phyloP scores from a whole-genome alignment of 2,797 vertebrate genomes.

The Spheniscus humboldti region DNA sequence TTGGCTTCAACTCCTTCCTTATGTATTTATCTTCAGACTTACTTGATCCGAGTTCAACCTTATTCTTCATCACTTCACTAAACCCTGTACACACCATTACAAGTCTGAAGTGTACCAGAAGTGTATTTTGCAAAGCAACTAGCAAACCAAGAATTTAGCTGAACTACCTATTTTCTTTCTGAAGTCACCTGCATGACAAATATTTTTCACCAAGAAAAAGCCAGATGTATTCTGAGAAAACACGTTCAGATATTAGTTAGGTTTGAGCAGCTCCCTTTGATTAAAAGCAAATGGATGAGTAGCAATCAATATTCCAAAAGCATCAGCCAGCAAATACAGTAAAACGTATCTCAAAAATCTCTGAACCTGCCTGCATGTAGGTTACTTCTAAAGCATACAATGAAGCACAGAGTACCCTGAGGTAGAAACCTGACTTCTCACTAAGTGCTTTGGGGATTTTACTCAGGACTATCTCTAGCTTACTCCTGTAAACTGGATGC shows the following conservation, averaged over 20 bases:
- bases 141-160: not conserved
- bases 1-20: not conserved
- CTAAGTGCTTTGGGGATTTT: not conserved
- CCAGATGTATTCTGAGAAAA: not conserved
- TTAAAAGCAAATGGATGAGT: not conserved
- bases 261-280: not conserved
- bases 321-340: not conserved
- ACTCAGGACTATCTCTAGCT: not conserved
- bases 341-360: not conserved
- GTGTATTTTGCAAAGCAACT: not conserved
- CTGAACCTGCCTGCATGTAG: not conserved
- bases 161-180: not conserved
- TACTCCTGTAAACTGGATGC: not conserved
- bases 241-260: not conserved
- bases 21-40: not conserved
- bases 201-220: not conserved
- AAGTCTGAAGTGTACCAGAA: not conserved
- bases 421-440: not conserved
- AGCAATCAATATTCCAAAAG: not conserved
- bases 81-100: not conserved
- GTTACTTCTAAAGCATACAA: not conserved
- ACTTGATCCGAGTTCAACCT: not conserved
- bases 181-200: not conserved
- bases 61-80: not conserved
- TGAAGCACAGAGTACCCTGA: not conserved